Percentiles rank a stretch among this genome's conserved stretches.
These are phyloP conservation scores for Calameuta idolon DNA, from an alignment of 2,888 invertebrate genomes.

Conservation along the genomic window DNA sequence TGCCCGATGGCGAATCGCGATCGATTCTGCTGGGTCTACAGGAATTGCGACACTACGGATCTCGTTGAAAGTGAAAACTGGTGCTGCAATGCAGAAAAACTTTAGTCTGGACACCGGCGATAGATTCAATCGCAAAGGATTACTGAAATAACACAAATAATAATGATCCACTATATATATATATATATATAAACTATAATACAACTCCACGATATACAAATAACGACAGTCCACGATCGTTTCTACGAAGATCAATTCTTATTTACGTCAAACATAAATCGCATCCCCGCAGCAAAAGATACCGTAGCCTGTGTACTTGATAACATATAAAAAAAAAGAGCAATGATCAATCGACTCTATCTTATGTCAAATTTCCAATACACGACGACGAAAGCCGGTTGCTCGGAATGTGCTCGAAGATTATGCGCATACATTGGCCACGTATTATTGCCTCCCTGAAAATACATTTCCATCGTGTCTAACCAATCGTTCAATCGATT, in stretches of 20 bases:
- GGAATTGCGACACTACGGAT: conserved; percentile 9
- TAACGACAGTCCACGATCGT: too few relatives aligned
- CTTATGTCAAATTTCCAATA: not conserved
- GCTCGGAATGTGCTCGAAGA: not conserved
- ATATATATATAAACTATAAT: too few relatives aligned
- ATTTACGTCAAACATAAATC: not conserved
- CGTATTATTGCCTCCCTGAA: not conserved
- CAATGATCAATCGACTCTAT: not conserved
- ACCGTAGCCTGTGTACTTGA: not conserved
- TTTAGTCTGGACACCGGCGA: not conserved
- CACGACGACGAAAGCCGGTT: not conserved
- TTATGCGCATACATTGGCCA: not conserved
- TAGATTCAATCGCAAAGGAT: not conserved
- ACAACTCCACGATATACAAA: not conserved
- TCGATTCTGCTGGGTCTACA: not conserved
- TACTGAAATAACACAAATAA: not conserved
- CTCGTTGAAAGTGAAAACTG: conserved; percentile 9
- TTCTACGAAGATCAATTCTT: not conserved
- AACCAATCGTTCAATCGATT: not conserved
- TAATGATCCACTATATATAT: too few relatives aligned
- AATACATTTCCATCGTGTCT: not conserved
- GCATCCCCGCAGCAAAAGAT: not conserved
- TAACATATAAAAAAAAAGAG: not conserved
- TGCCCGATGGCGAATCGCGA: not conserved
- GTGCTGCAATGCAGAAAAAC: conserved; percentile 10